Evolutionary conservation across 2,888 invertebrate species (phyloP), one percentile per base, ranked within the genome.

Genomic region (Euzetes globulus): DNA sequence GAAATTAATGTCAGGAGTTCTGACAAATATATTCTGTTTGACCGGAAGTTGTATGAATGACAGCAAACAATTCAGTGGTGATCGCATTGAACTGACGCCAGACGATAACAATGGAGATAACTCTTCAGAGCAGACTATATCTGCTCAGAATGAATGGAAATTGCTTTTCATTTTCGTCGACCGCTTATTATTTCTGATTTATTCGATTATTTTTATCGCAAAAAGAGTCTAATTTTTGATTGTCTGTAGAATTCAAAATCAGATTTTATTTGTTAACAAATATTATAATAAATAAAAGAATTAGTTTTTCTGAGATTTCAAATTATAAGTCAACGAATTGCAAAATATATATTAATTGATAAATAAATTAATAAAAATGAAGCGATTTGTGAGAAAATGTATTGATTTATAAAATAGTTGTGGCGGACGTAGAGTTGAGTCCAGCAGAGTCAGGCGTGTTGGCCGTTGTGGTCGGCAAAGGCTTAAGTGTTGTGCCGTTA

Each of bases 151-250:
- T 13, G 70, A 70, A 25, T 70, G 70, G 70, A 15, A 47, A 17
- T 47, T 70, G 17, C 0, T 70, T 4, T 70, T 70, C 47, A 15
- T 47, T 25, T 70, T 70, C 19, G 25, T 70, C 19, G 70, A 70
- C 47, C 41, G 70, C 17, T 25, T 70, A 47, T 22, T 70, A 25
- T 70, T 70, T 47, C 1, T 70, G 1, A 47, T 70, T 25, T 70
- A 70, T 70, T 45, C 22, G 15, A 70, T 70, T 47, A n/a, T 47
- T 45, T 70, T 70, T n/a, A 70, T 45, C 45, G 25, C 47, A 22
- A 70, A 70, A 70, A 70, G 47, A 27, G 17, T 58, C 9, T 60
- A 29, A 55, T 2, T 22, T 55, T 55, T 22, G 55, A 55, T 13
- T n/a, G n/a, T n/a, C n/a, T n/a, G n/a, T n/a, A n/a, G 19, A 11